Percentiles rank a stretch among this genome's conserved stretches.
Evolutionary conservation across 2,113 vertebrate species (phyloP).

Genomic region (Taxidea taxus): DNA sequence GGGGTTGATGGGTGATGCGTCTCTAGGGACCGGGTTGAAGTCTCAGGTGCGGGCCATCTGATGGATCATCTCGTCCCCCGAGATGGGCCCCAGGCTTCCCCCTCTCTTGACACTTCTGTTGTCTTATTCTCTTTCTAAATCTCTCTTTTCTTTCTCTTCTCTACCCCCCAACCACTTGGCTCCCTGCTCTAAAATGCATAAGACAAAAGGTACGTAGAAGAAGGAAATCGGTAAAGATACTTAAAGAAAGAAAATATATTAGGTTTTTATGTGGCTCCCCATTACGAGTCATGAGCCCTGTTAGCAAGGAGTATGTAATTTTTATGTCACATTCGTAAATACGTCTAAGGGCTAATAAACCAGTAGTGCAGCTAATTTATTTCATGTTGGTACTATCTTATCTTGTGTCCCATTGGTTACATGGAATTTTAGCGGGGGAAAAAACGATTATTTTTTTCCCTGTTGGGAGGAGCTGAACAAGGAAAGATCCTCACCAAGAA

Average conservation of each 20-base stretch:
- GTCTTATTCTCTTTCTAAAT: not conserved
- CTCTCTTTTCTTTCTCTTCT: not conserved
- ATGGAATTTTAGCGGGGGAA: not conserved
- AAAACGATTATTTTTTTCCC: not conserved
- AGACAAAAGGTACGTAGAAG: not conserved
- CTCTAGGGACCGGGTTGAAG: not conserved
- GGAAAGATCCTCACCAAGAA: not conserved
- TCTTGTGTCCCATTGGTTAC: not conserved
- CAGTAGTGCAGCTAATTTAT: not conserved
- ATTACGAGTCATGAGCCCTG: not conserved
- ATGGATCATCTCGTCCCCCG: not conserved
- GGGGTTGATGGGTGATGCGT: not conserved
- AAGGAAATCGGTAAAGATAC: not conserved
- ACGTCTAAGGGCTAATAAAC: not conserved
- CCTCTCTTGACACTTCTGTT: rapidly evolving
- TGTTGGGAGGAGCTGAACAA: not conserved
- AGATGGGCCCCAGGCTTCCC: no score
- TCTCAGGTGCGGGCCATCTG: not conserved
- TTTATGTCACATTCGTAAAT: not conserved
- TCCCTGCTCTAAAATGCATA: not conserved
- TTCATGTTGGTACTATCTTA: not conserved
- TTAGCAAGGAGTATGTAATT: not conserved
- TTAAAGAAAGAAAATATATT: not conserved
- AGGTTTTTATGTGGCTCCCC: not conserved
- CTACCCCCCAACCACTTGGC: not conserved